A percentile compares a stretch with the other conserved stretches of the same genome.
Conservation (phyloP, 2,113 vertebrate species). For the Caranx ignobilis region DNA sequence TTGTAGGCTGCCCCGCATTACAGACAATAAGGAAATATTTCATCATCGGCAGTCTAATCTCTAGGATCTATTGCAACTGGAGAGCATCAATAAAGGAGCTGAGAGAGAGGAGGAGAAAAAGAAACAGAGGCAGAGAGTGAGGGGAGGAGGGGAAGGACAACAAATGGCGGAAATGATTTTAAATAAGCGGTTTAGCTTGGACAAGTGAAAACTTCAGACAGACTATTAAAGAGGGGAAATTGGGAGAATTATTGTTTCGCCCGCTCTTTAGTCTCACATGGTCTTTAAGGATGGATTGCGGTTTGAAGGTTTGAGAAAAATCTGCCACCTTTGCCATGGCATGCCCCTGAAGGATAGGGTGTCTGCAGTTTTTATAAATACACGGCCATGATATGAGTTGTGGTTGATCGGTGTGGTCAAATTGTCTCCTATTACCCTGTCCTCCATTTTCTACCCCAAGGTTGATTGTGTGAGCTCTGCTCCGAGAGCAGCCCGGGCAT, state of each 20-base stretch:
- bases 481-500: slow-evolving; percentile 32
- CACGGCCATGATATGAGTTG: slow-evolving; percentile 42
- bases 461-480: slow-evolving; percentile 44
- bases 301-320: slow-evolving; percentile 36
- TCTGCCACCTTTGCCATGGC: slow-evolving; percentile 14
- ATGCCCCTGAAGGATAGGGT: slow-evolving; percentile 21
- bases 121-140: slow-evolving; percentile 45
- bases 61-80: slow-evolving; percentile 72
- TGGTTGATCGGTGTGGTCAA: slow-evolving; percentile 51
- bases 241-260: slow-evolving; percentile 49
- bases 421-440: slow-evolving; percentile 43
- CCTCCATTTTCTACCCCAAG: slow-evolving; percentile 37
- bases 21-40: slow-evolving; percentile 86
- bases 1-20: slow-evolving; percentile 74
- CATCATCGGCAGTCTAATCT: slow-evolving; percentile 81
- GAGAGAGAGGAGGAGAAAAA: slow-evolving; percentile 47
- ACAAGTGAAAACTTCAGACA: slow-evolving; percentile 55
- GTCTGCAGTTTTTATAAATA: slow-evolving; percentile 47
- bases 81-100: slow-evolving; percentile 71
- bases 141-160: slow-evolving; percentile 60
- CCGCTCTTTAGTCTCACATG: slow-evolving; percentile 10
- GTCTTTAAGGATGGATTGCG: slow-evolving; percentile 28
- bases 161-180: slow-evolving; percentile 74
- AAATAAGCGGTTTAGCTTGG: slow-evolving; percentile 68
- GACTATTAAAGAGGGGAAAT: slow-evolving; percentile 63